phyloP scores from a whole-genome alignment of 1,140 invertebrate species.

The Drosophila takahashii region DNA sequence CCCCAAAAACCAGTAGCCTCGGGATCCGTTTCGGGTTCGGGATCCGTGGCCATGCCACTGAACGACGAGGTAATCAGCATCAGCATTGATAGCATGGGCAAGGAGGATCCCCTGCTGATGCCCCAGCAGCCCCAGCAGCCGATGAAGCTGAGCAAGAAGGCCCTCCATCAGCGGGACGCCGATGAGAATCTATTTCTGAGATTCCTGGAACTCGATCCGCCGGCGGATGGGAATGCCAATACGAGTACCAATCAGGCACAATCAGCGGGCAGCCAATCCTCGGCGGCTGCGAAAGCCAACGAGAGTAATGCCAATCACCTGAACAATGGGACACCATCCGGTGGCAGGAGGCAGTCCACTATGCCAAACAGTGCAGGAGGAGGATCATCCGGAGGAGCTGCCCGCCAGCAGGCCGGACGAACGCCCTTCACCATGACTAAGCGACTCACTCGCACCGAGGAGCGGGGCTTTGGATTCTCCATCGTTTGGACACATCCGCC shows the following conservation, averaged over 20 bases:
- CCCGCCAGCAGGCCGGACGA: constrained; percentile 85
- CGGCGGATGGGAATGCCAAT: constrained; percentile 85
- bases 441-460: constrained; percentile 86
- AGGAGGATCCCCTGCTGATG: constrained; percentile 42
- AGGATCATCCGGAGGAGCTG: neutral
- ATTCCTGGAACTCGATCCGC: constrained; percentile 92
- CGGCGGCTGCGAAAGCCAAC: constrained; percentile 40
- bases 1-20: constrained; percentile 36
- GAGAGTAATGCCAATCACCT: constrained; percentile 66
- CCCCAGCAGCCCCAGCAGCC: constrained; percentile 58
- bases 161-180: constrained; percentile 88
- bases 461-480: constrained; percentile 92
- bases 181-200: constrained; percentile 91
- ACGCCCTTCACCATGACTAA: constrained; percentile 93
- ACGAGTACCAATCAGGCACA: constrained; percentile 81
- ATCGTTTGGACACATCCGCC: constrained; percentile 96
- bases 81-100: constrained; percentile 77
- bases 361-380: constrained; percentile 23
- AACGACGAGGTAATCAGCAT: constrained; percentile 78
- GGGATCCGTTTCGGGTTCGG: constrained; percentile 18
- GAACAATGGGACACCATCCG: constrained; percentile 43
- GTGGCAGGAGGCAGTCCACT: constrained; percentile 53
- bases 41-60: constrained; percentile 10
- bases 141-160: constrained; percentile 85
- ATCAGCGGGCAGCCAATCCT: neutral